These are phyloP conservation scores for Dinocampus coccinellae DNA, from an alignment of 2,888 invertebrate species.

Conservation along the genomic window DNA sequence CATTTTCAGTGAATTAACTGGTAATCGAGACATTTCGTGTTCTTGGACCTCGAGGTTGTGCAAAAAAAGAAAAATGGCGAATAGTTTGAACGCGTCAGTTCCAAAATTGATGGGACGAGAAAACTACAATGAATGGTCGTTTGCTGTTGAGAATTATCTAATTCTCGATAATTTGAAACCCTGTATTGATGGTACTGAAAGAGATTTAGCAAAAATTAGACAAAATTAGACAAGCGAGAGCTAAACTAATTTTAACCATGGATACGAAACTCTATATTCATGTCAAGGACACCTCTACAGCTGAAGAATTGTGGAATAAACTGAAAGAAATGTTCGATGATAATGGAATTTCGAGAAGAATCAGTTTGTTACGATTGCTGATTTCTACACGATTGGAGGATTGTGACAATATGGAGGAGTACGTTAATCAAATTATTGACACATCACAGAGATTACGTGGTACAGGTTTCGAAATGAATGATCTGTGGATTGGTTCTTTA, in stretches of 20 bases:
- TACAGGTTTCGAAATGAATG: constrained; percentile 16
- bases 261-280: neutral
- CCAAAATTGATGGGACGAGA: too few species aligned
- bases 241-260: neutral
- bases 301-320: neutral
- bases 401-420: neutral
- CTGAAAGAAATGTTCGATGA: neutral
- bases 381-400: constrained; percentile 1
- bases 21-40: too few species aligned
- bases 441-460: constrained; percentile 22
- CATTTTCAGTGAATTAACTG: too few species aligned
- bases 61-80: too few species aligned
- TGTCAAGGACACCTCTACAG: neutral
- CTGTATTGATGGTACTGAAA: too few species aligned
- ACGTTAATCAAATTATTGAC: neutral
- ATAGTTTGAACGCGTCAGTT: too few species aligned
- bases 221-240: neutral
- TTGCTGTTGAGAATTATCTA: too few species aligned
- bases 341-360: neutral
- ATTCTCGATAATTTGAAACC: too few species aligned
- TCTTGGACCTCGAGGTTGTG: too few species aligned
- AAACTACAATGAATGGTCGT: too few species aligned
- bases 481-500: constrained; percentile 9
- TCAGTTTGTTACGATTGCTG: neutral
- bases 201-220: too few species aligned